These are phyloP conservation scores for Oncorhynchus keta DNA, from an alignment of 2,113 vertebrate species.

Conservation along the genomic window DNA sequence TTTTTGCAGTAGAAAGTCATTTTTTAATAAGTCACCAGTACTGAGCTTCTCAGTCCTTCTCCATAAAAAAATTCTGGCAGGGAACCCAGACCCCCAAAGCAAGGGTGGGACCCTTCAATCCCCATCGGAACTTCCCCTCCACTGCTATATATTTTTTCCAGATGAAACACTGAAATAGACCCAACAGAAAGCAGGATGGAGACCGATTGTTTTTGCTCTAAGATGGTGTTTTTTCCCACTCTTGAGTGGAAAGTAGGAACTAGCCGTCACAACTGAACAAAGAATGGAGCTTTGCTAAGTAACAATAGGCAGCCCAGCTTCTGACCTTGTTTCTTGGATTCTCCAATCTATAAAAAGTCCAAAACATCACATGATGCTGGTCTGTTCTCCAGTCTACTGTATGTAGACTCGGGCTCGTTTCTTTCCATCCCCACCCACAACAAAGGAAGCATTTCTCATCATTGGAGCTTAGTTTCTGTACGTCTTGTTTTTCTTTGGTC, in stretches of 20 bases:
- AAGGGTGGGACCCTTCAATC: too few relatives aligned
- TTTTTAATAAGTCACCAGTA: too few relatives aligned
- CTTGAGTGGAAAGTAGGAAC: neutral
- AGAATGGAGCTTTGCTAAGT: constrained; percentile 12
- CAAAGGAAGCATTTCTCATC: constrained; percentile 28
- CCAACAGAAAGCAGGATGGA: neutral
- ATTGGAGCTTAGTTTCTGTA: neutral
- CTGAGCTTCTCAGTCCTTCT: too few relatives aligned
- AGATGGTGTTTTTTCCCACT: neutral
- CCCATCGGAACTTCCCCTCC: too few relatives aligned
- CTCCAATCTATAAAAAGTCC: constrained; percentile 7
- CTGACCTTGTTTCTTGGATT: constrained; percentile 22
- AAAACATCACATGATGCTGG: constrained; percentile 43
- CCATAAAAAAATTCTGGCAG: too few relatives aligned
- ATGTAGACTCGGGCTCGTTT: neutral
- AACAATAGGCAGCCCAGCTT: constrained; percentile 12
- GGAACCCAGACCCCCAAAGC: too few relatives aligned
- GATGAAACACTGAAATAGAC: neutral
- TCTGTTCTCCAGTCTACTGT: constrained; percentile 16
- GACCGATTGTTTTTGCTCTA: neutral
- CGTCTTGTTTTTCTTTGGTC: constrained; percentile 1
- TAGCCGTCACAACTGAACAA: neutral
- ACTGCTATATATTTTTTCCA: too few relatives aligned
- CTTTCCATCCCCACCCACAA: constrained; percentile 17
- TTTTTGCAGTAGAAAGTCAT: too few relatives aligned